Base-by-base conservation (phyloP, 2,113 vertebrate genomes). In the Hyperopisus bebe region DNA sequence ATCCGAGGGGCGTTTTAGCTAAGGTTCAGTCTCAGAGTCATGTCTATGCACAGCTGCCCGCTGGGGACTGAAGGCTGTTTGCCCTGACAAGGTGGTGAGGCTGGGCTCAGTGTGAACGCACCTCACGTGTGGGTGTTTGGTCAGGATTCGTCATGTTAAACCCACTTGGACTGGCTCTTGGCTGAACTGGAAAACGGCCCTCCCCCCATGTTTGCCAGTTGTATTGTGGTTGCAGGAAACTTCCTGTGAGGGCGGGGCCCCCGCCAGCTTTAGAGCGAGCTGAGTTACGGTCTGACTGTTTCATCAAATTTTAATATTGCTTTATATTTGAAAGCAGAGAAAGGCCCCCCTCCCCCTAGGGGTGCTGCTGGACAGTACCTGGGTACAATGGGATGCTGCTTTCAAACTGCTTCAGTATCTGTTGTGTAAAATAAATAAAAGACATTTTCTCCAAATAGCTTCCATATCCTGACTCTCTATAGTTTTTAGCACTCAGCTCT, bases 241-340 rank as follows among this genome's bases (percentile, higher is more conserved):
- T 50, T 86, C 44, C 24, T 50, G 24, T 50, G 44, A 47, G 24
- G 83, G n/a, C 47, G 83, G 21, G 44, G 47, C 47, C 35, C 35
- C 31, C 2, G 74, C 74, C 74, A 80, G 15, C 15, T 42, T 27
- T 27, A 31, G n/a, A 70, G 62, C 13, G 35, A 39, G 74, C 74
- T 42, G 35, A 42, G 74, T 80, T 80, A 80, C 74, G 6, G 74
- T 80, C 74, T 70, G 62, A 31, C 62, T 80, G 31, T 80, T 80
- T 80, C 74, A 80, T 80, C 74, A 80, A 80, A 80, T 19, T 80
- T 80, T 80, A 80, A 80, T 80, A 19, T 80, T 35, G 35, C 74
- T 80, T 80, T 80, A 80, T 42, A 80, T 80, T 62, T 88, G 39
- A 62, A 88, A 55, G 55, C 55, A 88, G 24, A 62, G 87, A 35